Base-by-base conservation (phyloP, 2,888 invertebrate species). In the Hybos culiciformis region DNA sequence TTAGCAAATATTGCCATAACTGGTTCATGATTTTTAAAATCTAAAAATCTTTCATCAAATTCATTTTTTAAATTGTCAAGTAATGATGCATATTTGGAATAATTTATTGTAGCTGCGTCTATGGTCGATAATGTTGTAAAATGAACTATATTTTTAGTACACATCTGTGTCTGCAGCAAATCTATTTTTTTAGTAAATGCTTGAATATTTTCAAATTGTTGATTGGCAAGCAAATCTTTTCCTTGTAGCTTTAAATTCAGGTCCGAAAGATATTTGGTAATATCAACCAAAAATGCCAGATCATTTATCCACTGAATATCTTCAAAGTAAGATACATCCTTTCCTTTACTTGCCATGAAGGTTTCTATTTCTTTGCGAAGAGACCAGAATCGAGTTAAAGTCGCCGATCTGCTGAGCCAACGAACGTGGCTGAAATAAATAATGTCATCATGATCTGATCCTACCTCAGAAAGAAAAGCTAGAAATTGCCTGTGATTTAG, bases 201-300 rank as follows among this genome's bases (percentile, higher is more conserved):
- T 29, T 29, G 29, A 29, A 29, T 29, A 29, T 29, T 29, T 29
- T 29, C 32, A 32, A 32, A 32, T 32, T 32, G 32, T 32, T 32
- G 14, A 32, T 32, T 32, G 17, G 17, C 15, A 32, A 32, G 32
- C 8, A 15, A 8, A 32, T 32, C 32, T 36, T 26, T 24, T 11
- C 26, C 36, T 32, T 41, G 36, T 17, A 41, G 21, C 32, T 41
- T 23, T 24, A 41, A 26, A 41, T 41, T 34, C 14, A 41, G 15
- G 4, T 32, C 17, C 14, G 18, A 32, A 7, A 41, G 21, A 21
- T 36, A 32, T 9, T 12, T 9, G 9, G 36, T 41, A 19, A 41
- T 26, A 26, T 41, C 41, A 19, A 21, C 17, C 15, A 41, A 15
- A 19, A 41, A 41, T 15, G 36, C 26, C 21, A 41, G 32, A 12